These are phyloP conservation scores for Erythrolamprus reginae DNA, from an alignment of 2,113 vertebrate genomes.

Conservation along the genomic window DNA sequence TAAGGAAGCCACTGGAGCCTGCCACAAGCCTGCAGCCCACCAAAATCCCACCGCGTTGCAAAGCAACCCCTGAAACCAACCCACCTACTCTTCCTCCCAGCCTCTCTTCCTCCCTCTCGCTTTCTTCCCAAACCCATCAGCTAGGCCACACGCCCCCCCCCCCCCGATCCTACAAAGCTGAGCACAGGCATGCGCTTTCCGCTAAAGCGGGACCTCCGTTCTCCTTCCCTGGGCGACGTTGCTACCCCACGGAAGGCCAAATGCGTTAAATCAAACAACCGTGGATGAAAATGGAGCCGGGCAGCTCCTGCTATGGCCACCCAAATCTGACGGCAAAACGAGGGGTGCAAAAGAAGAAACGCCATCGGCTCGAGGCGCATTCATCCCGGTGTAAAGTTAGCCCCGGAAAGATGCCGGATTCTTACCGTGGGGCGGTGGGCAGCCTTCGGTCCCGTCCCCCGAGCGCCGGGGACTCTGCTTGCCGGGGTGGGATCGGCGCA, in stretches of 20 bases:
- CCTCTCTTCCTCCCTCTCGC: slow-evolving; percentile 7
- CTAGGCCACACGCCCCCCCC: slow-evolving; percentile 39
- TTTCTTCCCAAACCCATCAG: slow-evolving; percentile 15
- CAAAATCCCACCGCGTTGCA: background rate
- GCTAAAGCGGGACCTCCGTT: background rate
- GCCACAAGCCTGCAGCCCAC: background rate
- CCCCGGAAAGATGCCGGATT: slow-evolving; percentile 50
- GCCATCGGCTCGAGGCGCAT: slow-evolving; percentile 13
- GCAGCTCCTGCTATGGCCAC: slow-evolving; percentile 71
- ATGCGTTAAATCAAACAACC: slow-evolving; percentile 58
- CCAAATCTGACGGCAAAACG: slow-evolving; percentile 67
- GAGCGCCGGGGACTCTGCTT: slow-evolving; percentile 66
- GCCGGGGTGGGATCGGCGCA: slow-evolving; percentile 62
- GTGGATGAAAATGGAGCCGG: slow-evolving; percentile 74
- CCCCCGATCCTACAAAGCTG: background rate
- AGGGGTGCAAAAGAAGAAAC: slow-evolving; percentile 59
- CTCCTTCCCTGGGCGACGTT: slow-evolving; percentile 42
- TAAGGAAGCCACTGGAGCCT: slow-evolving; percentile 33
- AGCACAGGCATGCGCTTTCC: background rate
- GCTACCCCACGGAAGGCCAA: slow-evolving; percentile 57
- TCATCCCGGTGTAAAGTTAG: slow-evolving; percentile 56
- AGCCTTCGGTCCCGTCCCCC: slow-evolving; percentile 64
- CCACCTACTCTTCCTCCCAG: background rate
- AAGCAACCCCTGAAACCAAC: slow-evolving; percentile 29
- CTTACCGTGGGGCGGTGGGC: slow-evolving; percentile 71